Evolutionary conservation across 2,888 invertebrate species (phyloP).

Genomic region (Eilema caniola): DNA sequence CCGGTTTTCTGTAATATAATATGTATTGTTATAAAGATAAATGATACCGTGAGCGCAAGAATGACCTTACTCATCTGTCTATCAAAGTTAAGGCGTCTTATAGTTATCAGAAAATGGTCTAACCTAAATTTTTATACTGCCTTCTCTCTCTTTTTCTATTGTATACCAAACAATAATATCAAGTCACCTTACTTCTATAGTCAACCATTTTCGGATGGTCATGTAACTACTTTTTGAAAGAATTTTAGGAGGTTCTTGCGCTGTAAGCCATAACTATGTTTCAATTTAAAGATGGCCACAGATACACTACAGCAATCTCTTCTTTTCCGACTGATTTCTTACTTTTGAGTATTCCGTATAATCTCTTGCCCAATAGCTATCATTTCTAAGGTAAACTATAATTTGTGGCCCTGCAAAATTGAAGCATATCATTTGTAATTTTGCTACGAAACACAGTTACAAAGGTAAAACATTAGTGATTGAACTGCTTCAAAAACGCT

Average conservation of each 20-base stretch:
- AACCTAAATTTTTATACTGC: too few species aligned
- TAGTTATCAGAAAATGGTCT: too few species aligned
- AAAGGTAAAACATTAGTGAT: neutral
- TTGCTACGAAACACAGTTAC: neutral
- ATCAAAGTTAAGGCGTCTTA: too few species aligned
- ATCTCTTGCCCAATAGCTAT: neutral
- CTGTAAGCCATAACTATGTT: neutral
- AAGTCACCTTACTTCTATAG: too few species aligned
- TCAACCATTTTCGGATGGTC: too few species aligned
- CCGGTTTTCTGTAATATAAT: neutral
- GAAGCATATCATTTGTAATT: neutral
- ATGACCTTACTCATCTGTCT: too few species aligned
- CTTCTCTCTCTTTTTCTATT: too few species aligned
- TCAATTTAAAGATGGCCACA: neutral
- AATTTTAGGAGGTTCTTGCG: too few species aligned
- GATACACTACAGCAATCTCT: neutral
- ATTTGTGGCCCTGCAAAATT: neutral
- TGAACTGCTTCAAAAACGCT: neutral
- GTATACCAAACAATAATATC: too few species aligned
- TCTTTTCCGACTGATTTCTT: neutral
- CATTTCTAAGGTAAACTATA: neutral
- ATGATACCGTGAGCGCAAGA: neutral
- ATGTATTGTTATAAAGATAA: neutral
- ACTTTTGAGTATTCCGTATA: neutral
- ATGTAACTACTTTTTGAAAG: too few species aligned